Conservation (phyloP, 1,140 invertebrate genomes). For the Chironomus striatipennis region DNA sequence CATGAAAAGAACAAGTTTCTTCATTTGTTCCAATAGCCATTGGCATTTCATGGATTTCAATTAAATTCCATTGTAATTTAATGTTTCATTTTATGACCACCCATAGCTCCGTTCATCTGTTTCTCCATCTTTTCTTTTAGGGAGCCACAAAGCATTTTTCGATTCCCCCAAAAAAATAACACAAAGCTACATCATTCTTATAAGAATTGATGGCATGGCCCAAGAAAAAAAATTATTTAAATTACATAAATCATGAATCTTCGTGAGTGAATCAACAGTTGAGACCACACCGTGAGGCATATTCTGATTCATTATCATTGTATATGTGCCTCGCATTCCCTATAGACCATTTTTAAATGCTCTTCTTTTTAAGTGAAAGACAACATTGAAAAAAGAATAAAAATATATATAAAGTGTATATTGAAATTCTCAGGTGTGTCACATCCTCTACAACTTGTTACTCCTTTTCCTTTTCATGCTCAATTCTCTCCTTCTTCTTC, state of each 20-base stretch:
- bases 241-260: conserved; percentile 5
- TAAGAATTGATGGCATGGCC: conserved; percentile 1
- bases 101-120: neutral
- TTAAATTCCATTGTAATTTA: conserved; percentile 23
- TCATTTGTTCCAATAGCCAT: neutral
- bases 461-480: neutral
- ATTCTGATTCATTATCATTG: neutral
- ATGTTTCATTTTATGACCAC: conserved; percentile 17
- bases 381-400: no score
- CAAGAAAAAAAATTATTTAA: conserved; percentile 9
- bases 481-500: neutral
- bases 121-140: no score
- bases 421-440: neutral
- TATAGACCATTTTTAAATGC: no score
- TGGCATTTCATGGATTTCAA: conserved; percentile 10
- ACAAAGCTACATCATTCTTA: conserved; percentile 10
- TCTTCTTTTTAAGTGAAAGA: no score
- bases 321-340: neutral
- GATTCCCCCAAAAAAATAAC: neutral
- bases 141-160: neutral
- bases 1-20: neutral
- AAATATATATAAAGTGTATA: no score
- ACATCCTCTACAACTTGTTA: neutral
- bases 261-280: neutral
- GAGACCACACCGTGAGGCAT: conserved; percentile 5